Conservation (phyloP, 2,797 vertebrate genomes). For the Gallirallus australis region DNA sequence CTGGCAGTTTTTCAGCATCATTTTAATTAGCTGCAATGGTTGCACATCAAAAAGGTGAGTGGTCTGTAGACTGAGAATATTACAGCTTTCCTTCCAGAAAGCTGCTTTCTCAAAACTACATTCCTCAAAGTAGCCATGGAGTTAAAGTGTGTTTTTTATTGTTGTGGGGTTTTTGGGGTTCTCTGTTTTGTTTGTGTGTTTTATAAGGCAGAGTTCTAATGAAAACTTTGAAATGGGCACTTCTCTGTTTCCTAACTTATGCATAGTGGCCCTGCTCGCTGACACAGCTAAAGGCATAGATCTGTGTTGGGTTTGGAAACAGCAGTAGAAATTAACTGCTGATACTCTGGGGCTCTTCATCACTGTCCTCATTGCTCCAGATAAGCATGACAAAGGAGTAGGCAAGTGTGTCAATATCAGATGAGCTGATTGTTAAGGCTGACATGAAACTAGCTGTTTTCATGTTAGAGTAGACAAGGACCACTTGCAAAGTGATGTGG, state of each 20-base stretch:
- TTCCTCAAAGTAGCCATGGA: background rate
- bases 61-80: background rate
- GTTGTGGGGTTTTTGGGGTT: background rate
- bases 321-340: background rate
- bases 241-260: background rate
- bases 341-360: background rate
- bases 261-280: fast-evolving
- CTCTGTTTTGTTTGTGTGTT: background rate
- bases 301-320: background rate
- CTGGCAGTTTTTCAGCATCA: background rate
- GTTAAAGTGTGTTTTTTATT: background rate
- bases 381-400: background rate
- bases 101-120: background rate
- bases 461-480: background rate
- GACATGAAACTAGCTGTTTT: background rate
- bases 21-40: background rate
- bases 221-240: background rate
- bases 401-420: fast-evolving
- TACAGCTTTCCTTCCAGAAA: background rate
- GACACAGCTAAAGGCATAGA: background rate
- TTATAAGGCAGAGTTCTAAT: background rate
- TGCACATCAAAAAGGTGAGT: background rate
- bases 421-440: background rate
- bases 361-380: background rate
- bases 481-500: background rate